Percentiles rank a stretch among this genome's conserved stretches.
phyloP scores from a whole-genome alignment of 1,140 invertebrate species.

The Plodia interpunctella region DNA sequence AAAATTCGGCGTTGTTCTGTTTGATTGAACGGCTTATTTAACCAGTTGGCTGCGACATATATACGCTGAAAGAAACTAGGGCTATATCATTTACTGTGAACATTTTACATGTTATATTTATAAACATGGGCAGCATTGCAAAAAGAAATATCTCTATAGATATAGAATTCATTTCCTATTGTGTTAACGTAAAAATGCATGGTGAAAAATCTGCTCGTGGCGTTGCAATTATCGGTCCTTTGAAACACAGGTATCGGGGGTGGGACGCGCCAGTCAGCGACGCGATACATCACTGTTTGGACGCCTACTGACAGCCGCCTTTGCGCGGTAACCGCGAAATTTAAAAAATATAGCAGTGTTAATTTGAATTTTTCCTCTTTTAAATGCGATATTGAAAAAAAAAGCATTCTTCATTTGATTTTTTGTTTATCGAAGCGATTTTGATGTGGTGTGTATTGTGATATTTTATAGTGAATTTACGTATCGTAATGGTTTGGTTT shows the following conservation, averaged over 20 bases:
- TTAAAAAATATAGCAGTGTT: constrained; percentile 18
- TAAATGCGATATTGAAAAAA: background rate
- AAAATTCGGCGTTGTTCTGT: background rate
- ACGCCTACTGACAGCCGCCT: constrained; percentile 27
- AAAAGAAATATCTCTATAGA: too few species aligned
- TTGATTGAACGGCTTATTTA: background rate
- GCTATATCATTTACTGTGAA: too few species aligned
- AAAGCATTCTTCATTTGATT: too few species aligned
- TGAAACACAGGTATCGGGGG: constrained; percentile 4
- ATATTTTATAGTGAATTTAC: background rate
- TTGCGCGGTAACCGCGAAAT: constrained; percentile 29
- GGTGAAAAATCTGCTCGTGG: background rate
- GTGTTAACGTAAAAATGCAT: background rate
- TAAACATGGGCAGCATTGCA: too few species aligned
- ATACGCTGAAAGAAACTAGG: too few species aligned
- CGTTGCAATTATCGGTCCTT: constrained; percentile 12
- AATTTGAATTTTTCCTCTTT: too few species aligned
- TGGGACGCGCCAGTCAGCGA: constrained; percentile 33
- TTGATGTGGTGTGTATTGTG: constrained; percentile 10
- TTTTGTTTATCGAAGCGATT: background rate
- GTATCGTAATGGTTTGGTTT: background rate
- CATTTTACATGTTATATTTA: too few species aligned
- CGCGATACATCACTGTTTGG: constrained; percentile 44
- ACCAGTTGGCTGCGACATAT: too few species aligned
- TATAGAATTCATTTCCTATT: background rate